Percentiles rank a stretch among this genome's conserved stretches.
Conservation (phyloP, 2,113 vertebrate species). For the Cyanistes caeruleus region DNA sequence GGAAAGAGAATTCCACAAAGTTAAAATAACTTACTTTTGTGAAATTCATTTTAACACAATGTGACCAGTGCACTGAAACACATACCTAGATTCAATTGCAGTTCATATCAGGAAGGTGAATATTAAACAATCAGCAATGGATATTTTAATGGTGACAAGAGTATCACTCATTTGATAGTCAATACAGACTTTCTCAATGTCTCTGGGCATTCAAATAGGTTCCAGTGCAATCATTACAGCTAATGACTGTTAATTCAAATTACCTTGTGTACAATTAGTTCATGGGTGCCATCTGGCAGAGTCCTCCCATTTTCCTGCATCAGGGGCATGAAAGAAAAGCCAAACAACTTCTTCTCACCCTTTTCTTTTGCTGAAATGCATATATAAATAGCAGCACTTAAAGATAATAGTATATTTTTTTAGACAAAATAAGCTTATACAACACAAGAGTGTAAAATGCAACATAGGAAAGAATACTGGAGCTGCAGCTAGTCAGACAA, state of each 20-base stretch:
- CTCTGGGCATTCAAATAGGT: neutral
- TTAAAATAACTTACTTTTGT: neutral
- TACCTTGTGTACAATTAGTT: constrained; percentile 98
- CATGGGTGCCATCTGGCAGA: constrained; percentile 95
- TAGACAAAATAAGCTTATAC: neutral
- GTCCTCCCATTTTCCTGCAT: constrained; percentile 99
- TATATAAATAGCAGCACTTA: neutral
- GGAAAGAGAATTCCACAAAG: neutral
- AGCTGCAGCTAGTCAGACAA: neutral
- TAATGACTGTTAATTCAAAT: neutral
- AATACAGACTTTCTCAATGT: neutral
- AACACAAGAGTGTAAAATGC: neutral
- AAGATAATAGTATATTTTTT: neutral
- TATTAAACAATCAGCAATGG: neutral
- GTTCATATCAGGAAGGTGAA: neutral
- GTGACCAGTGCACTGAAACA: neutral
- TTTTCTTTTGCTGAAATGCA: constrained; percentile 93
- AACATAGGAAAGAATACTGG: neutral
- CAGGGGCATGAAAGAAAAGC: constrained; percentile 94
- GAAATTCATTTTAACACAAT: neutral
- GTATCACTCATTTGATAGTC: neutral
- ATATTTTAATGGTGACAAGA: constrained; percentile 1
- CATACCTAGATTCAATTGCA: neutral
- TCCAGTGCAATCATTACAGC: neutral
- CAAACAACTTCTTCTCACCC: constrained; percentile 98